These are phyloP conservation scores for Leucoraja ocellata DNA, from an alignment of 2,797 vertebrate species.

Conservation along the genomic window DNA sequence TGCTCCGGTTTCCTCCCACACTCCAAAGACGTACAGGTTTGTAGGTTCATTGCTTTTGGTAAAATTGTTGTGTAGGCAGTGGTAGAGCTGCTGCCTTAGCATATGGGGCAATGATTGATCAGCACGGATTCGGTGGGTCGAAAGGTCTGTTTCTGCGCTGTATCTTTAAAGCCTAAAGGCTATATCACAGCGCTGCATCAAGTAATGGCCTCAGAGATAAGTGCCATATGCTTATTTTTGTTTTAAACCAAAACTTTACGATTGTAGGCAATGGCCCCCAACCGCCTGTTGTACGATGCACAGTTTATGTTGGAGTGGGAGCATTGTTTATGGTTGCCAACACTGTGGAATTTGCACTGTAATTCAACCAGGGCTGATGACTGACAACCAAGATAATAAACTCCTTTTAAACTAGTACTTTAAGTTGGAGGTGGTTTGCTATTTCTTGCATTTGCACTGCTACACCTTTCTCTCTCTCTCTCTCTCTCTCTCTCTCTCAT, in stretches of 20 bases:
- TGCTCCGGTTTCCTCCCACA: too few relatives aligned
- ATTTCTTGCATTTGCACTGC: not conserved
- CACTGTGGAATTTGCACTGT: not conserved
- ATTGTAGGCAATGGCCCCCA: not conserved
- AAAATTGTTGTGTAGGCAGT: too few relatives aligned
- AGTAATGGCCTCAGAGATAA: not conserved
- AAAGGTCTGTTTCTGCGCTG: too few relatives aligned
- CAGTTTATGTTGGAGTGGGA: not conserved
- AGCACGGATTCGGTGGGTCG: too few relatives aligned
- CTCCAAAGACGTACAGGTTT: too few relatives aligned
- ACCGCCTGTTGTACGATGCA: not conserved
- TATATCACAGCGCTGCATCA: not conserved
- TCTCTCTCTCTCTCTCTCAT: not conserved
- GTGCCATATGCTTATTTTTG: not conserved
- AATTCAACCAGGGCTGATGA: not conserved
- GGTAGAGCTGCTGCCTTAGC: too few relatives aligned
- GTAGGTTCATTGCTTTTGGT: too few relatives aligned
- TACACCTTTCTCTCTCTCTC: too few relatives aligned
- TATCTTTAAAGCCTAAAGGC: too few relatives aligned
- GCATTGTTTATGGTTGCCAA: not conserved
- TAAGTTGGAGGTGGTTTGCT: not conserved
- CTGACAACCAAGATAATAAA: not conserved
- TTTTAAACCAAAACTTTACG: not conserved
- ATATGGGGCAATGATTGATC: too few relatives aligned
- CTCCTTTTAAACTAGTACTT: not conserved